Evolutionary conservation across 2,888 invertebrate species (phyloP), one percentile per base, ranked within the genome.

Genomic region (Galerucella calmariensis): DNA sequence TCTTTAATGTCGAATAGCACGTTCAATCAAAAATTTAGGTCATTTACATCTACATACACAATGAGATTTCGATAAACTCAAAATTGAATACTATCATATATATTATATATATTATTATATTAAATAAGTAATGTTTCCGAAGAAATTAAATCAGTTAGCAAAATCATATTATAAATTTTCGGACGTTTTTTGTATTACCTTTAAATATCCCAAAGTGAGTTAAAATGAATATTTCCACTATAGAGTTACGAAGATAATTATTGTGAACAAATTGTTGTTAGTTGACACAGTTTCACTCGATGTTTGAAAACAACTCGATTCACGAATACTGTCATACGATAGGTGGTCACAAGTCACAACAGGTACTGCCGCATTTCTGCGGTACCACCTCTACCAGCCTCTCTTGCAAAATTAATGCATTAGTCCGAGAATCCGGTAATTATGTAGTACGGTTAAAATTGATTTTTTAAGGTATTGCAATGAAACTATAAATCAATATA

Each of bases 351-450:
- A 20, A 20, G 20, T 20, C 62, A 63, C 51, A 35, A 63, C 69
- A 61, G 63, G 53, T 63, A 70, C 69, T 48, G 48, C 61, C 61
- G 69, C 61, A 48, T 46, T 65, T 46, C 46, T 65, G 16, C 2
- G 63, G 46, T 70, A 70, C 69, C 63, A 70, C 69, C 69, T 62
- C 62, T 53, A 70, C 53, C 62, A 44, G 69, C 27, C 61, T 44
- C 48, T 61, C 24, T 58, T 46, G 62, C 41, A n/a, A 62, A 62
- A 62, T 62, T 35, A 35, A 41, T 56, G 20, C 20, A 16, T 3
- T 48, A 48, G 14, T 12, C 48, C 11, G 16, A 56, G 20, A 20
- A 56, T 56, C 20, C 8, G 53, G n/a, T 53, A 16, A 53, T 48
- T n/a, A 1, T 53, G 12, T 56, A 56, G 56, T 20, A 8, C 56